These are phyloP conservation scores for Zoroaster sp. DNA, from an alignment of 53 echinoderm and acorn worm species.

Conservation along the genomic window DNA sequence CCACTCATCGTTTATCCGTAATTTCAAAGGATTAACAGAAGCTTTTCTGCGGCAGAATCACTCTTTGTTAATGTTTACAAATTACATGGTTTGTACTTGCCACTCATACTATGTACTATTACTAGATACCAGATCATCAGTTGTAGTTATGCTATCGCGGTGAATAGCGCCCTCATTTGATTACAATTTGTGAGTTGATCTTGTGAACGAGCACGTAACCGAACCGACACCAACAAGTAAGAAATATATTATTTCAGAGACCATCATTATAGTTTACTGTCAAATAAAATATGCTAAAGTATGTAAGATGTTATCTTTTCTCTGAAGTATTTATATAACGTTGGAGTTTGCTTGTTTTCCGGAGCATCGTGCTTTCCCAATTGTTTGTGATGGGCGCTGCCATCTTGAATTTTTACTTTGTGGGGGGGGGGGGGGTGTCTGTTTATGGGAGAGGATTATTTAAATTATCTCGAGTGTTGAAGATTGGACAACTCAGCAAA, in stretches of 20 bases:
- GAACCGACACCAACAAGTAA: neutral
- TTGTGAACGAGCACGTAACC: neutral
- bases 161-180: slow-evolving; percentile 2
- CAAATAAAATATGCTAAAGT: neutral
- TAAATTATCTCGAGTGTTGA: no score
- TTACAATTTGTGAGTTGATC: neutral
- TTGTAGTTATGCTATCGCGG: slow-evolving; percentile 13
- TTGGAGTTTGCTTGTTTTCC: neutral
- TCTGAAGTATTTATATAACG: neutral
- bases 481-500: no score
- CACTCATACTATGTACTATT: no score
- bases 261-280: neutral
- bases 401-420: neutral
- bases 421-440: no score
- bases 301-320: neutral
- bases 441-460: no score
- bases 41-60: neutral
- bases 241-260: neutral
- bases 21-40: neutral
- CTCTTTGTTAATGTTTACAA: no score
- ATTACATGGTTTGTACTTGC: no score
- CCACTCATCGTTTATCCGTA: slow-evolving; percentile 64
- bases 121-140: no score
- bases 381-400: neutral
- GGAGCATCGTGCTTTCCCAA: neutral